These are phyloP conservation scores for Thaleichthys pacificus DNA, from an alignment of 2,797 vertebrate genomes.

Conservation along the genomic window DNA sequence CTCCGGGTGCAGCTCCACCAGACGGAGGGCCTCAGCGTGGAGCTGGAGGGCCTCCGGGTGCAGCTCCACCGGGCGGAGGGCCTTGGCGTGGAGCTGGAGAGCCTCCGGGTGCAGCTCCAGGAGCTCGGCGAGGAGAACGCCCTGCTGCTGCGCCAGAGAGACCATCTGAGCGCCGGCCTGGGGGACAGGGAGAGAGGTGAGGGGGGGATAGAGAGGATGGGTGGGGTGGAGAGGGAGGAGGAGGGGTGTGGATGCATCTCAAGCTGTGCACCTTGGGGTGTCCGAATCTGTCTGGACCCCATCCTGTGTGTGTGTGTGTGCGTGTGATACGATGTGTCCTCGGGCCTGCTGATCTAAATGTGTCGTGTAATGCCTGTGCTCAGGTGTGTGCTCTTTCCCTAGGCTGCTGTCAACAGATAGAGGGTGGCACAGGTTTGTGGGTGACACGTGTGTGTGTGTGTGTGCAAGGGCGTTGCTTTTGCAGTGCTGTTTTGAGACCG, in stretches of 20 bases:
- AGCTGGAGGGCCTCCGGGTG: constrained; percentile 78
- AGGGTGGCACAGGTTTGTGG: constrained; percentile 75
- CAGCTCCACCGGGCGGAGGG: constrained; percentile 78
- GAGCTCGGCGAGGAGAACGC: constrained; percentile 78
- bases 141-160: constrained; percentile 68
- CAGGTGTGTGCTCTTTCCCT: constrained; percentile 68
- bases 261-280: neutral
- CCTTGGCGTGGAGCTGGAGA: constrained; percentile 82
- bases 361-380: constrained; percentile 41
- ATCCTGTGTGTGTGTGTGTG: neutral
- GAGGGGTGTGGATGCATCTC: neutral
- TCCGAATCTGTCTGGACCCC: neutral
- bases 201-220: constrained; percentile 3
- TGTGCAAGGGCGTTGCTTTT: constrained; percentile 45
- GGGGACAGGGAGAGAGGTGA: constrained; percentile 82
- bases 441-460: constrained; percentile 48
- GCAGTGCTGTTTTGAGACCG: constrained; percentile 60
- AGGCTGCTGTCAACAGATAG: constrained; percentile 70
- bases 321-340: neutral
- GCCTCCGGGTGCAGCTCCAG: constrained; percentile 75
- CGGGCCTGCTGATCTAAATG: neutral
- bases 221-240: neutral
- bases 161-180: constrained; percentile 69
- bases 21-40: constrained; percentile 70
- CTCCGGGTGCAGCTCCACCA: constrained; percentile 78